phyloP scores from a whole-genome alignment of 1,140 invertebrate genomes.

The Matsumurasca onukii region DNA sequence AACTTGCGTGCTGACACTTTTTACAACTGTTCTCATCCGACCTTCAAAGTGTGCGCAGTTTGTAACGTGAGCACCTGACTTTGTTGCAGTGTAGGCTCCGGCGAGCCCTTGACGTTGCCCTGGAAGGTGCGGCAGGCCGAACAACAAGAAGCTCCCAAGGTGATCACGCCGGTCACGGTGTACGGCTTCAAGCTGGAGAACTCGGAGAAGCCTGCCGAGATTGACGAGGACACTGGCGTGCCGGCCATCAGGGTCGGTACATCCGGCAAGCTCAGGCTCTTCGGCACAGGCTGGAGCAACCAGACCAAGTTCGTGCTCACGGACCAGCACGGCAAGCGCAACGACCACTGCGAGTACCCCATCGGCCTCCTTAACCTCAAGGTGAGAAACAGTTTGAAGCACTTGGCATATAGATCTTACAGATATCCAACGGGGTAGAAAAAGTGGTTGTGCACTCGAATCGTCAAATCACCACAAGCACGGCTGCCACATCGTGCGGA shows the following conservation, averaged over 20 bases:
- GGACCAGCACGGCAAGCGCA: slow-evolving; percentile 51
- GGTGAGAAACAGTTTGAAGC: too few relatives aligned
- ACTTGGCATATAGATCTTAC: not conserved
- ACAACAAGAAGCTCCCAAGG: not conserved
- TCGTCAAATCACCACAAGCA: too few relatives aligned
- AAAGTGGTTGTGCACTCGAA: not conserved
- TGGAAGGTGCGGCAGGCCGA: slow-evolving; percentile 1
- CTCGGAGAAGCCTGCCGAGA: slow-evolving; percentile 4
- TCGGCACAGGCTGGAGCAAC: slow-evolving; percentile 66
- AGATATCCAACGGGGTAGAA: not conserved
- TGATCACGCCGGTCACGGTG: not conserved
- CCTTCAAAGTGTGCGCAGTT: too few relatives aligned
- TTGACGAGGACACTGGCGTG: slow-evolving; percentile 59
- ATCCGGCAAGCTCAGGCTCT: slow-evolving; percentile 65
- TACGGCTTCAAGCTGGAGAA: slow-evolving; percentile 22
- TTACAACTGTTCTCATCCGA: too few relatives aligned
- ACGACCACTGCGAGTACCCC: slow-evolving; percentile 52
- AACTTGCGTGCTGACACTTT: too few relatives aligned
- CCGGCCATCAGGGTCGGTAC: slow-evolving; percentile 62
- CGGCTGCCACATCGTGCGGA: too few relatives aligned
- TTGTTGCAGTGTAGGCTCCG: slow-evolving; percentile 21
- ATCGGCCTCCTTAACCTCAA: slow-evolving; percentile 46
- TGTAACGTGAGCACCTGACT: not conserved
- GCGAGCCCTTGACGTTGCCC: not conserved
- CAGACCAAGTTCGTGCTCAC: slow-evolving; percentile 73